phyloP scores from a whole-genome alignment of 2,888 invertebrate genomes.

The Papilio elwesi region DNA sequence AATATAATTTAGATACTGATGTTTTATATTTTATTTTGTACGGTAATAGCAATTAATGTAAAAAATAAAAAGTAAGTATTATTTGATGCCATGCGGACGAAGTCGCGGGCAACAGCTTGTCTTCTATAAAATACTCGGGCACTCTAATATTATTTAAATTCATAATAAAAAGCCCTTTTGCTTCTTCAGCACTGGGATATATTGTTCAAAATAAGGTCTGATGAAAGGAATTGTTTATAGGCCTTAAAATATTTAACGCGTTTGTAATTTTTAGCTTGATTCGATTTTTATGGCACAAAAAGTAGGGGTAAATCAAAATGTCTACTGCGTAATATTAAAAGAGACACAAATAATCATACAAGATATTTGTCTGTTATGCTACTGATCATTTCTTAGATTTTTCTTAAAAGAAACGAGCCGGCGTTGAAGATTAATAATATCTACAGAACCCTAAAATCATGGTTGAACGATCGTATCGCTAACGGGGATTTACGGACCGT shows the following conservation, averaged over 20 bases:
- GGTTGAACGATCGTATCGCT: conserved; percentile 57
- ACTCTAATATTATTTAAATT: no score
- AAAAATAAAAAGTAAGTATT: no score
- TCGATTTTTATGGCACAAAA: background rate
- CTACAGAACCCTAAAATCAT: conserved; percentile 57
- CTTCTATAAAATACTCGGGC: no score
- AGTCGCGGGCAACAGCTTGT: no score
- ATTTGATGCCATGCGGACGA: no score
- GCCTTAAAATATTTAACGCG: background rate
- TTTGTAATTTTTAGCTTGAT: background rate
- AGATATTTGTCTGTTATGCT: background rate
- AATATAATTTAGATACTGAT: no score
- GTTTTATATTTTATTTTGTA: no score
- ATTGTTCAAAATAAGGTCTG: background rate
- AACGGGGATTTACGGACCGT: conserved; percentile 59
- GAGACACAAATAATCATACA: background rate
- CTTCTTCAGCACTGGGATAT: no score
- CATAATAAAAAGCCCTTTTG: no score
- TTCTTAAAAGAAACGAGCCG: conserved; percentile 33
- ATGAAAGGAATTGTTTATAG: background rate
- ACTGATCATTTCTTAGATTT: conserved; percentile 35
- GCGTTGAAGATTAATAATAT: conserved; percentile 48
- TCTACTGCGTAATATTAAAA: background rate
- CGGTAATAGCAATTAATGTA: no score
- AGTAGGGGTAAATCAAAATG: conserved; percentile 7